Evolutionary conservation across 2,113 vertebrate genomes (phyloP), one percentile per base, ranked within the genome.

Genomic region (Sphaerodactylus townsendi): DNA sequence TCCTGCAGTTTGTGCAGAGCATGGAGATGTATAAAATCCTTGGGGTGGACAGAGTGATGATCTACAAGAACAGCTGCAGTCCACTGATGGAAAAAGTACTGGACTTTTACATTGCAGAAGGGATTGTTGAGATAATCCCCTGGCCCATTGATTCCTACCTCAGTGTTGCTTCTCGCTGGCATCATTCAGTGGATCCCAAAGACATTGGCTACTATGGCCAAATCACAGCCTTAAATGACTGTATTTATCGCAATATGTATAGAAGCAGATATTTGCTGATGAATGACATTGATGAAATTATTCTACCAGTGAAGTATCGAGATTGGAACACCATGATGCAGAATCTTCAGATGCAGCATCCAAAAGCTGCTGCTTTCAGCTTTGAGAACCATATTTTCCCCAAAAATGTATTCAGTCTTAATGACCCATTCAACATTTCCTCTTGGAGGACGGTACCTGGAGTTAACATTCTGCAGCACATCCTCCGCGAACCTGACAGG

Each of bases 1-100:
- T 96, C 68, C 93, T 97, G 82, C 97, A 97, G 90, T 95, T 95
- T 72, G 94, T 95, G 71, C 96, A 97, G 89, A 92, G 91, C 11
- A 87, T 96, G 81, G 97, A 97, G 90, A 96, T 96, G 94, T 97
- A 97, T 92, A 97, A 94, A 94, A 87, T 97, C 81, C 93, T 97
- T 25, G 96, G 96, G 19, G 94, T 92, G 1, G 81, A 95, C 83
- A 94, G 91, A 56, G 96, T 97, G 81, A 89, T 96, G 19, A 94
- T 97, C 88, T 97, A 97, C 35, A 97, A 96, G 77, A 97, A 94
- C 87, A 97, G 92, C 90, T 96, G 96, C 65, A 94, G 96, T 70
- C 89, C 78, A 3, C 91, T 96, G 3, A 92, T 97, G 46, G 88
- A 95, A 5, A 93, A 93, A 82, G 92, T 97, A 50, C 72, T 98